Percentiles rank a stretch among this genome's conserved stretches.
Evolutionary conservation across 2,888 invertebrate genomes (phyloP).

Genomic region (Brachyopa scutellaris): DNA sequence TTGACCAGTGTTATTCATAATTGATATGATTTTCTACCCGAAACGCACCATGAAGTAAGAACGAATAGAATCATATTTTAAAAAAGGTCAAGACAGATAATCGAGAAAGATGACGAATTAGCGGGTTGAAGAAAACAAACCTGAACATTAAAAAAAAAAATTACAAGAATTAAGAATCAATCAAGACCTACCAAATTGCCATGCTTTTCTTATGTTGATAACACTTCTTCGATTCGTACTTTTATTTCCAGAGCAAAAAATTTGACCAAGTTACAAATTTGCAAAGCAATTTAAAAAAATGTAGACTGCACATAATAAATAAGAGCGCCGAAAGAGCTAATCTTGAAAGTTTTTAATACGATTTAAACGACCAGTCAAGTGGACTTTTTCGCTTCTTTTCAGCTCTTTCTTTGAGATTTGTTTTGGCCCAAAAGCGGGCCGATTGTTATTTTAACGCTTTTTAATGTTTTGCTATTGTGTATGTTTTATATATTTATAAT

Average conservation of each 20-base stretch:
- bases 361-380: constrained; percentile 35
- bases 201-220: neutral
- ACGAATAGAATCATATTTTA: too few species aligned
- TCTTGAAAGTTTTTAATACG: constrained; percentile 45
- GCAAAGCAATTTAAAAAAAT: constrained; percentile 40
- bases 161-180: constrained; percentile 32
- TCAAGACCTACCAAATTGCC: constrained; percentile 46
- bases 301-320: constrained; percentile 37
- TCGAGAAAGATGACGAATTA: too few species aligned
- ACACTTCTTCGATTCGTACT: neutral
- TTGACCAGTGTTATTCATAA: too few species aligned
- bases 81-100: too few species aligned
- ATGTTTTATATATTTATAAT: constrained; percentile 31
- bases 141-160: too few species aligned
- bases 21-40: too few species aligned
- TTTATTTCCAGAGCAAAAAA: neutral
- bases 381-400: constrained; percentile 8
- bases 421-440: constrained; percentile 34
- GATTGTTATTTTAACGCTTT: constrained; percentile 45
- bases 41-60: too few species aligned
- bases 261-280: constrained; percentile 41
- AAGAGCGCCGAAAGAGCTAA: constrained; percentile 42
- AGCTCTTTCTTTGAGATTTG: constrained; percentile 32
- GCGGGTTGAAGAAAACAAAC: too few species aligned
- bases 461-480: constrained; percentile 15